phyloP scores from a whole-genome alignment of 2,797 vertebrate species.

The Bradypodion ventrale region DNA sequence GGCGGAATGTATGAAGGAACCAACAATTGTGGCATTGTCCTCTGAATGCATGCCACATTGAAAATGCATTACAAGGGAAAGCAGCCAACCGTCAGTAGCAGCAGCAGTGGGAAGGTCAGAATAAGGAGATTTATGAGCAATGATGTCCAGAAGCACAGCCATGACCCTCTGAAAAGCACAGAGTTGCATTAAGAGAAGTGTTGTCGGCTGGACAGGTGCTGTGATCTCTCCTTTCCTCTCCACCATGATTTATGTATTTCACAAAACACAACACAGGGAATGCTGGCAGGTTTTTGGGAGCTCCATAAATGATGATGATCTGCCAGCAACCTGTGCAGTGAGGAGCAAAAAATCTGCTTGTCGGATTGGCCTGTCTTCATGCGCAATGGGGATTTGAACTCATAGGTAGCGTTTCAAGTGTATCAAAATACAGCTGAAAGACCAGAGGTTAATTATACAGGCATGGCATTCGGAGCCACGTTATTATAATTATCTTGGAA shows the following conservation, averaged over 20 bases:
- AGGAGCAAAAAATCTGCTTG: constrained; percentile 40
- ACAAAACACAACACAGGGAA: constrained; percentile 52
- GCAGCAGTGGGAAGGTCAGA: constrained; percentile 48
- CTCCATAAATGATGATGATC: constrained; percentile 51
- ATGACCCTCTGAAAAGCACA: constrained; percentile 45
- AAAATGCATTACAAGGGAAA: constrained; percentile 14
- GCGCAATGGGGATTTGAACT: constrained; percentile 44
- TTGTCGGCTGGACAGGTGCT: constrained; percentile 49
- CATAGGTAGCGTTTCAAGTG: constrained; percentile 62
- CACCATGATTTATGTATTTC: constrained; percentile 61
- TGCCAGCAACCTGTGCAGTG: constrained; percentile 43
- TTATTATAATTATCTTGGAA: constrained; percentile 64
- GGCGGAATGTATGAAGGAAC: constrained; percentile 4
- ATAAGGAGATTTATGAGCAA: constrained; percentile 58
- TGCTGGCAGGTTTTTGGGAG: constrained; percentile 54
- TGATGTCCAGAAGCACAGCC: constrained; percentile 28
- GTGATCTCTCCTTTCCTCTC: constrained; percentile 10
- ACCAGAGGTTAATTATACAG: constrained; percentile 52
- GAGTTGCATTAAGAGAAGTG: constrained; percentile 23
- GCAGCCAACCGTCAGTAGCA: constrained; percentile 41
- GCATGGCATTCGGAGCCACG: constrained; percentile 42
- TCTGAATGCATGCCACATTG: constrained; percentile 9
- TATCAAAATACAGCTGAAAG: constrained; percentile 55
- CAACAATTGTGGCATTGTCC: neutral
- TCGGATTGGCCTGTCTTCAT: constrained; percentile 41